Evolutionary conservation across 2,888 invertebrate genomes (phyloP).

Genomic region (Pteria penguin): DNA sequence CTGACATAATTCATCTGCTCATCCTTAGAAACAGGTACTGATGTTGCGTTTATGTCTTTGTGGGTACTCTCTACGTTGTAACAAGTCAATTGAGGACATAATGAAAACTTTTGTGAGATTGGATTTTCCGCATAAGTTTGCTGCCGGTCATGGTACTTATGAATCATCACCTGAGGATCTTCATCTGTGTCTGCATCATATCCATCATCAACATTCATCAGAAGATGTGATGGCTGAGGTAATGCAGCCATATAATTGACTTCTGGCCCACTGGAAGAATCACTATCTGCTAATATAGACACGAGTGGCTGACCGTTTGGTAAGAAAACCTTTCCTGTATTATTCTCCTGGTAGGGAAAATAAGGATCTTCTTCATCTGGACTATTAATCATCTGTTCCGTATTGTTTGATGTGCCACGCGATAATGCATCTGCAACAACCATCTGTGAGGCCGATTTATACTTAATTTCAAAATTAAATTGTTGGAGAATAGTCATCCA

Average conservation of each 20-base stretch:
- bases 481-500: slow-evolving; percentile 47
- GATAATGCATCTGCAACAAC: slow-evolving; percentile 9
- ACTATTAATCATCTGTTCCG: not conserved
- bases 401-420: not conserved
- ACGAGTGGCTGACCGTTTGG: not conserved
- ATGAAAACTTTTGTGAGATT: too few relatives aligned
- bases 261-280: not conserved
- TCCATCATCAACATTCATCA: not conserved
- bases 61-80: too few relatives aligned
- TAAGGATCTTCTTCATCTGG: not conserved
- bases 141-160: too few relatives aligned
- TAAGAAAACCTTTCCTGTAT: not conserved
- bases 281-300: not conserved
- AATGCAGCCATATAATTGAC: not conserved
- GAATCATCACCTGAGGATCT: too few relatives aligned
- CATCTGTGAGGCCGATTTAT: slow-evolving; percentile 37
- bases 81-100: too few relatives aligned
- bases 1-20: too few relatives aligned
- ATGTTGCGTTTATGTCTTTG: too few relatives aligned
- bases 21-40: too few relatives aligned
- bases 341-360: not conserved
- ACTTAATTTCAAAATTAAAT: slow-evolving; percentile 43
- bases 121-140: too few relatives aligned
- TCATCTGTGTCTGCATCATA: slow-evolving; percentile 28
- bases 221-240: too few relatives aligned